phyloP scores from a whole-genome alignment of 2,113 vertebrate genomes.

The Plecotus auritus region DNA sequence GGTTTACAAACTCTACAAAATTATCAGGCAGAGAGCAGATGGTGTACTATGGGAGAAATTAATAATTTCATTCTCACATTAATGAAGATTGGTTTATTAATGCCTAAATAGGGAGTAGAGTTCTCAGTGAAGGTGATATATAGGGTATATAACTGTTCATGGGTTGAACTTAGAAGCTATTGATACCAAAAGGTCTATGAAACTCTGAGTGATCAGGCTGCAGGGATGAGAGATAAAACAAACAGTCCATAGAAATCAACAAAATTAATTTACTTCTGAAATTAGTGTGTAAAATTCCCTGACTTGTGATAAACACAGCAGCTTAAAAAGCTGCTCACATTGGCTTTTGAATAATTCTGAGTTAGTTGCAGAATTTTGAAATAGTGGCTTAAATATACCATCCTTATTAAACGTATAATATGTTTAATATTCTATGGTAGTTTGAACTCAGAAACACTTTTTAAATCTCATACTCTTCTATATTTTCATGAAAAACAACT shows the following conservation, averaged over 20 bases:
- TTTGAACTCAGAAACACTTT: background rate
- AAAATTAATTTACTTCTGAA: background rate
- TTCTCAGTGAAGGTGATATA: background rate
- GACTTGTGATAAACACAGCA: background rate
- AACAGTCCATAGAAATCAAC: background rate
- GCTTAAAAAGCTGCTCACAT: background rate
- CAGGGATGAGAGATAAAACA: background rate
- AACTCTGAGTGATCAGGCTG: background rate
- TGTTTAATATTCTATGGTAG: background rate
- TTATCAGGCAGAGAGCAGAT: background rate
- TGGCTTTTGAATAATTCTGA: background rate
- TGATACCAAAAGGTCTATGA: background rate
- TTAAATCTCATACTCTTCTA: background rate
- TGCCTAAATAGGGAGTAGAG: background rate
- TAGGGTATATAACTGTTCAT: background rate
- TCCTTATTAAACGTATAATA: background rate
- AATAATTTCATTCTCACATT: background rate
- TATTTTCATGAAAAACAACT: background rate
- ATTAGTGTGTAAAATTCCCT: background rate
- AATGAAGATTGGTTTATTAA: conserved; percentile 3
- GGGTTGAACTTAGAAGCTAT: background rate
- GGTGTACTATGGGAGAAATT: background rate
- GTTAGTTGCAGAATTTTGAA: background rate
- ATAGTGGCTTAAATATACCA: background rate
- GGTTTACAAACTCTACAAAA: background rate